A percentile compares a stretch with the other conserved stretches of the same genome.
These are phyloP conservation scores for Sminthurinus aureus DNA, from an alignment of 2,888 invertebrate species.

Conservation along the genomic window DNA sequence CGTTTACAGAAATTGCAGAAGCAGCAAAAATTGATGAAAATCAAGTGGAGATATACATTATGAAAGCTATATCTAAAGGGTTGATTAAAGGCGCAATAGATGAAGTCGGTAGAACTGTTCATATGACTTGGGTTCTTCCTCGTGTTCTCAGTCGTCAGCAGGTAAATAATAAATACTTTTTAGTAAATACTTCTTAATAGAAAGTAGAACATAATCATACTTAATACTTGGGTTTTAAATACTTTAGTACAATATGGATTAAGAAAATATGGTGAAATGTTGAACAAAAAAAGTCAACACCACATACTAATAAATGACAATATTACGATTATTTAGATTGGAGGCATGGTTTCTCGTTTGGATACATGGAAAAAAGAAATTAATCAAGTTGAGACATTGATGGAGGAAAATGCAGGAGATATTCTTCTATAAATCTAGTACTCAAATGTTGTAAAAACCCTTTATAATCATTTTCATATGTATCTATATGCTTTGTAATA, in stretches of 20 bases:
- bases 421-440: slow-evolving; percentile 67
- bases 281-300: too few species aligned
- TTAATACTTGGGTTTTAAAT: too few species aligned
- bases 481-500: background rate
- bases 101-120: slow-evolving; percentile 78
- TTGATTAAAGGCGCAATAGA: slow-evolving; percentile 94
- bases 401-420: slow-evolving; percentile 79
- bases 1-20: slow-evolving; percentile 88
- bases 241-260: too few species aligned
- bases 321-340: slow-evolving; percentile 67
- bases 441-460: background rate
- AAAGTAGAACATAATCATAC: too few species aligned
- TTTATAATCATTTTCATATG: background rate
- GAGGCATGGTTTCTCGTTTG: slow-evolving; percentile 75
- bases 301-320: too few species aligned
- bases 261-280: too few species aligned
- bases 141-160: slow-evolving; percentile 75
- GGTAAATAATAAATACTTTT: slow-evolving; percentile 63
- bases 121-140: slow-evolving; percentile 87
- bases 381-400: slow-evolving; percentile 74
- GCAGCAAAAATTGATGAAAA: slow-evolving; percentile 82
- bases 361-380: slow-evolving; percentile 79
- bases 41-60: slow-evolving; percentile 93
- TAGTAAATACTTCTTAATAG: background rate
- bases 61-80: slow-evolving; percentile 96